Percentiles rank a stretch among this genome's conserved stretches.
Evolutionary conservation across 2,888 invertebrate genomes (phyloP).

Genomic region (Petrolisthes manimaculis): DNA sequence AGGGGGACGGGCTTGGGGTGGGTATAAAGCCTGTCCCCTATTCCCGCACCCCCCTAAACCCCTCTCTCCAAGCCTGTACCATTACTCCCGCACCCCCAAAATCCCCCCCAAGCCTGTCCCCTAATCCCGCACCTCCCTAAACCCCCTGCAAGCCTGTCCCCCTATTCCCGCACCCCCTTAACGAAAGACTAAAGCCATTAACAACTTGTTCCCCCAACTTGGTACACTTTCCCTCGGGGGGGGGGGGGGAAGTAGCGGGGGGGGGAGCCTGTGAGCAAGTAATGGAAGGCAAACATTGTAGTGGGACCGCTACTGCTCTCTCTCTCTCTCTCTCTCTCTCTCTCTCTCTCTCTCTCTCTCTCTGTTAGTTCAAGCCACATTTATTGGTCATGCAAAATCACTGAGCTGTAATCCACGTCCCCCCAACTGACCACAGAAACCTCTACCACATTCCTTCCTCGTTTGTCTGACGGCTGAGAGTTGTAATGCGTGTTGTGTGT

Average conservation of each 20-base stretch:
- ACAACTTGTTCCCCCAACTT: no score
- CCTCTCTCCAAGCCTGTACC: no score
- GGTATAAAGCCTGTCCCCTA: no score
- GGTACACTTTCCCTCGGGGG: not conserved
- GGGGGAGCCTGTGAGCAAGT: conserved; percentile 15
- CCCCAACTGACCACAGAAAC: not conserved
- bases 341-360: not conserved
- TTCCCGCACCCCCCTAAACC: no score
- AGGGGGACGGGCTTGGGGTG: no score
- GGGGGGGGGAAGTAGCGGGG: not conserved
- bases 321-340: not conserved
- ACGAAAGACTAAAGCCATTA: no score
- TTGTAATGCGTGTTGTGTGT: not conserved
- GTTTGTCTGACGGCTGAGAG: not conserved
- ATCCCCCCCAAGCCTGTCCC: no score
- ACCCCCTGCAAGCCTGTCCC: no score
- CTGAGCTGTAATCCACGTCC: conserved; percentile 34
- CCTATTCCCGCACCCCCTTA: no score
- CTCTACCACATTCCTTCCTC: not conserved
- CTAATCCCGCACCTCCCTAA: no score
- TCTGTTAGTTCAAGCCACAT: conserved; percentile 35
- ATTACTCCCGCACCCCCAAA: no score
- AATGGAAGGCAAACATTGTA: conserved; percentile 47
- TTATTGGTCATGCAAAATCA: conserved; percentile 36
- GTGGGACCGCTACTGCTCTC: not conserved